Conservation (phyloP, 2,797 vertebrate species). For the Saxicola maurus region DNA sequence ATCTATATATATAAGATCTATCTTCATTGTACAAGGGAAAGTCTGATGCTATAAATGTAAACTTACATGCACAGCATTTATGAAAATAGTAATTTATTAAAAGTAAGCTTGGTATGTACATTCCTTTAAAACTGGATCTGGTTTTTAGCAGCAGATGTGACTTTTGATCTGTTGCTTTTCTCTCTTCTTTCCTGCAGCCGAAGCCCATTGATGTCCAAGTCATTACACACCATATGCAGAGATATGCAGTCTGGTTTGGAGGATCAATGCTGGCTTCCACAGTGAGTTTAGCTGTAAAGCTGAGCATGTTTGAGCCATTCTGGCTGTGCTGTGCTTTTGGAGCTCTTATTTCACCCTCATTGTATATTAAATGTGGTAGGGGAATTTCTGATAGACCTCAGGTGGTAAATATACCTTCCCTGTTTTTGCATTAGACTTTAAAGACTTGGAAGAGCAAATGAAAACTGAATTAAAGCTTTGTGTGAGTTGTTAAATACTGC, state of each 20-base stretch:
- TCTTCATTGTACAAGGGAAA: not conserved
- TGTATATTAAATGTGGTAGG: not conserved
- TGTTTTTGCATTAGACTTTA: not conserved
- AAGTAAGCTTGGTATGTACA: not conserved
- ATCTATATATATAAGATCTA: too few relatives aligned
- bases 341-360: not conserved
- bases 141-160: not conserved
- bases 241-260: slow-evolving; percentile 98
- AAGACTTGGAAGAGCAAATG: not conserved
- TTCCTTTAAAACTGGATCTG: not conserved
- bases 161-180: not conserved
- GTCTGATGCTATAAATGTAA: not conserved
- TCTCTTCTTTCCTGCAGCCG: slow-evolving; percentile 72
- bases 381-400: not conserved
- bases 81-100: not conserved
- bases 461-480: not conserved
- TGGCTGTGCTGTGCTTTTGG: not conserved
- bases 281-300: slow-evolving; percentile 75
- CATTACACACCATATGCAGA: slow-evolving; percentile 97
- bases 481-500: not conserved
- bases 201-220: slow-evolving; percentile 98
- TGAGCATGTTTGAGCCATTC: not conserved
- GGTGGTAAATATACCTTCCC: not conserved
- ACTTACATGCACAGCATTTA: not conserved
- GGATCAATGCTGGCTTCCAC: slow-evolving; percentile 98